Conservation (phyloP, 2,888 invertebrate species). For the Frankliniella intonsa region DNA sequence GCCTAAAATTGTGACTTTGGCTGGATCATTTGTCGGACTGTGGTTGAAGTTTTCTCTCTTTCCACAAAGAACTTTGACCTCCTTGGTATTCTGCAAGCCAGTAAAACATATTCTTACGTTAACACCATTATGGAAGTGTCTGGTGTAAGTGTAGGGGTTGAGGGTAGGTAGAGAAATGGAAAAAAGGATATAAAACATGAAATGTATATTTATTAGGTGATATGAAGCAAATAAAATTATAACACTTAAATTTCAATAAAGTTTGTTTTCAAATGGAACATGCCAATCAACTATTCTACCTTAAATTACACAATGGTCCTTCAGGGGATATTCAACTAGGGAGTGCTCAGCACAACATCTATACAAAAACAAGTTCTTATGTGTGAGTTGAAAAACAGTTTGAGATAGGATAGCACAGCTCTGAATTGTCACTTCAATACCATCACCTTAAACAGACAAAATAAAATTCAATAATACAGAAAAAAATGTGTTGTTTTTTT, state of each 20-base stretch:
- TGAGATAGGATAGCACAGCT: background rate
- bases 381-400: background rate
- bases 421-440: background rate
- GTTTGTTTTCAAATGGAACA: background rate
- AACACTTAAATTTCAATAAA: background rate
- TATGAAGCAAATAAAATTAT: background rate
- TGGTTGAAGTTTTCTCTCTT: too few species aligned
- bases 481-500: background rate
- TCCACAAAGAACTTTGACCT: too few species aligned
- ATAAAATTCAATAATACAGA: background rate
- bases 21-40: too few species aligned
- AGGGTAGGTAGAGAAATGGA: background rate
- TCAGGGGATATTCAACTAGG: background rate
- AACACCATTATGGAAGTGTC: too few species aligned
- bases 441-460: background rate
- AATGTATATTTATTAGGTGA: background rate
- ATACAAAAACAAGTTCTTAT: background rate
- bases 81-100: too few species aligned
- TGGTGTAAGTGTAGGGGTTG: background rate
- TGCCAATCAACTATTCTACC: background rate
- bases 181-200: background rate
- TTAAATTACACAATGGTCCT: slow-evolving; percentile 12
- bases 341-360: background rate
- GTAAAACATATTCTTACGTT: too few species aligned
- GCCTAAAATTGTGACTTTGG: too few species aligned